These are phyloP conservation scores for Menidia menidia DNA, from an alignment of 2,797 vertebrate genomes.

Conservation along the genomic window DNA sequence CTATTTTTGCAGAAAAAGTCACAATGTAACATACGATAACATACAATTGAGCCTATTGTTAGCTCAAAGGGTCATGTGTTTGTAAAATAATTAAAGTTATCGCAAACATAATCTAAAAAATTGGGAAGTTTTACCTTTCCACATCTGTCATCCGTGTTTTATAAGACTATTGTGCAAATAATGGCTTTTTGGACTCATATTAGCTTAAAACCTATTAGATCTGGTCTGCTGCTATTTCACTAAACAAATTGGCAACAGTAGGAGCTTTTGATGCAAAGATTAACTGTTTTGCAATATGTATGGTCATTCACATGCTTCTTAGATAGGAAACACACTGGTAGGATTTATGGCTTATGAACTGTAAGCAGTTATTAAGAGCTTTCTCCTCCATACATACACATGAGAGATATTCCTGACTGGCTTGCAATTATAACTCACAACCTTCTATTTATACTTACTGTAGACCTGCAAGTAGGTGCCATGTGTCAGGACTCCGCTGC, in stretches of 20 bases:
- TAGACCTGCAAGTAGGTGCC: conserved; percentile 82
- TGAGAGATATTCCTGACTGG: conserved; percentile 12
- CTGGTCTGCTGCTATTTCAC: conserved; percentile 44
- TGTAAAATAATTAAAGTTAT: conserved; percentile 35
- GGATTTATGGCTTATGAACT: conserved; percentile 61
- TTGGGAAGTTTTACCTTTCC: conserved; percentile 31
- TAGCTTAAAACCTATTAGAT: conserved; percentile 28
- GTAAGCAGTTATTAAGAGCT: conserved; percentile 38
- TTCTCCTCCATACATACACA: conserved; percentile 24
- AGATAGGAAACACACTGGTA: conserved; percentile 49
- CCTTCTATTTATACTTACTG: conserved; percentile 63
- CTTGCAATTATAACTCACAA: neutral
- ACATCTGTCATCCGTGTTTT: conserved; percentile 33
- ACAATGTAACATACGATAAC: conserved; percentile 5
- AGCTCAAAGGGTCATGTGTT: neutral
- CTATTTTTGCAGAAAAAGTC: conserved; percentile 9
- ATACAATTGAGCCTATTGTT: conserved; percentile 41
- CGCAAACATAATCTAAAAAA: conserved; percentile 27
- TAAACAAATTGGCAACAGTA: conserved; percentile 18
- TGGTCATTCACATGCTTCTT: conserved; percentile 26
- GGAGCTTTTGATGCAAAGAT: conserved; percentile 37
- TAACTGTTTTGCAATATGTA: conserved; percentile 13
- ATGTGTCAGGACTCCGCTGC: fast-evolving
- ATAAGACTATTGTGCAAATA: conserved; percentile 51
- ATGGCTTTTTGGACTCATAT: conserved; percentile 2